Conservation (phyloP, 2,888 invertebrate genomes). For the Shargacucullia verbasci region DNA sequence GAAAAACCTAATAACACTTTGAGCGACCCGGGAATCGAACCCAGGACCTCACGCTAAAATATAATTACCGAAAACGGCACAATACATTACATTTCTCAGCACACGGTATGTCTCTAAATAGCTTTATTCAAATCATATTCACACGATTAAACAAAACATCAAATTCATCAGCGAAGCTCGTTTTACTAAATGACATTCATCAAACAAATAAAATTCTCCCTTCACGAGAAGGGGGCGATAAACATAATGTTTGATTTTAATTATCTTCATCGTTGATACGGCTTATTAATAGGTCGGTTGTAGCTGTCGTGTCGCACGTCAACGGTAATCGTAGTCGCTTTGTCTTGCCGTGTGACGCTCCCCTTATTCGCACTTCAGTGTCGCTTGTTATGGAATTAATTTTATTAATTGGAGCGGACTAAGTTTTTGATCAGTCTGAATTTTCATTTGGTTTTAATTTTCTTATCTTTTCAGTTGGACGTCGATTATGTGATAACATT, state of each 20-base stretch:
- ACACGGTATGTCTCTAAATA: constrained; percentile 10
- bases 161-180: constrained; percentile 58
- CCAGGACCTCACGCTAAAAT: no score
- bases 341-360: constrained; percentile 66
- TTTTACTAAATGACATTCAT: constrained; percentile 66
- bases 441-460: no score
- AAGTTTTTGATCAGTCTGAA: neutral
- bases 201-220: constrained; percentile 67
- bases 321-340: constrained; percentile 76
- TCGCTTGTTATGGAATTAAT: constrained; percentile 54
- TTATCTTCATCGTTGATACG: constrained; percentile 72
- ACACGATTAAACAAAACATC: constrained; percentile 59
- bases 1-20: no score
- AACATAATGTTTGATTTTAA: constrained; percentile 83
- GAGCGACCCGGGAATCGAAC: no score
- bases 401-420: constrained; percentile 35
- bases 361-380: constrained; percentile 59
- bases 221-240: constrained; percentile 50
- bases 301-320: constrained; percentile 77
- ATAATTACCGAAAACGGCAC: neutral
- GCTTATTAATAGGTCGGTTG: constrained; percentile 77
- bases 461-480: no score
- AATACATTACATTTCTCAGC: neutral
- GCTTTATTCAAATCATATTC: constrained; percentile 44
- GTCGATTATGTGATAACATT: no score